phyloP scores from a whole-genome alignment of 2,797 vertebrate genomes.

The Neosilurus mollespiculum region DNA sequence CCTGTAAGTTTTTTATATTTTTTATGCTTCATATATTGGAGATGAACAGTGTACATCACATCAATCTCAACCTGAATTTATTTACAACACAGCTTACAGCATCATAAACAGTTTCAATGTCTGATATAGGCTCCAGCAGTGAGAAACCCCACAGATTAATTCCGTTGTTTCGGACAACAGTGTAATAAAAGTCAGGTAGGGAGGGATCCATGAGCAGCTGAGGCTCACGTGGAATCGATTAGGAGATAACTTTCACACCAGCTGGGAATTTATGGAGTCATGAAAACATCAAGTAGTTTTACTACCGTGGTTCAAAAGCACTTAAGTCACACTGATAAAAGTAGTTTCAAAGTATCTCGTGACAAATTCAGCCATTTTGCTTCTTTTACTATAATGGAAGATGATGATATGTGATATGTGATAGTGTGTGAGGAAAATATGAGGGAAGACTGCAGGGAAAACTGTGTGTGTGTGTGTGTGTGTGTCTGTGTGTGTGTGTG shows the following conservation, averaged over 20 bases:
- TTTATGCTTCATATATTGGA: not conserved
- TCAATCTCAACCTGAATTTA: slow-evolving; percentile 1
- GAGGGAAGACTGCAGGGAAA: no score
- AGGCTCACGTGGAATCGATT: slow-evolving; percentile 41
- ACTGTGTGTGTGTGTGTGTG: no score
- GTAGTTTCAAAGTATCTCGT: not conserved
- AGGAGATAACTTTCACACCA: slow-evolving; percentile 44
- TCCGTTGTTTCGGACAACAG: slow-evolving; percentile 22
- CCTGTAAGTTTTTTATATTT: not conserved
- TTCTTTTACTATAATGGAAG: not conserved
- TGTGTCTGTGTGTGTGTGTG: no score
- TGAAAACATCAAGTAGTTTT: slow-evolving; percentile 46
- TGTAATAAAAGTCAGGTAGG: slow-evolving; percentile 45
- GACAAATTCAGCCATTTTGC: not conserved
- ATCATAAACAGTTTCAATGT: slow-evolving; percentile 24
- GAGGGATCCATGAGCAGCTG: slow-evolving; percentile 32
- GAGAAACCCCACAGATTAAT: slow-evolving; percentile 48
- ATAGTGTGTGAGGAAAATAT: not conserved
- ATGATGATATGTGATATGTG: not conserved
- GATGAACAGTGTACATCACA: not conserved
- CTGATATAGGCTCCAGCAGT: slow-evolving; percentile 22
- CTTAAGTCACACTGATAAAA: not conserved
- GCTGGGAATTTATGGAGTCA: slow-evolving; percentile 48
- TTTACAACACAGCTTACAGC: slow-evolving; percentile 16
- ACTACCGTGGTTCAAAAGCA: slow-evolving; percentile 20